Base-by-base conservation (phyloP, 1,140 invertebrate species). In the Apis laboriosa region DNA sequence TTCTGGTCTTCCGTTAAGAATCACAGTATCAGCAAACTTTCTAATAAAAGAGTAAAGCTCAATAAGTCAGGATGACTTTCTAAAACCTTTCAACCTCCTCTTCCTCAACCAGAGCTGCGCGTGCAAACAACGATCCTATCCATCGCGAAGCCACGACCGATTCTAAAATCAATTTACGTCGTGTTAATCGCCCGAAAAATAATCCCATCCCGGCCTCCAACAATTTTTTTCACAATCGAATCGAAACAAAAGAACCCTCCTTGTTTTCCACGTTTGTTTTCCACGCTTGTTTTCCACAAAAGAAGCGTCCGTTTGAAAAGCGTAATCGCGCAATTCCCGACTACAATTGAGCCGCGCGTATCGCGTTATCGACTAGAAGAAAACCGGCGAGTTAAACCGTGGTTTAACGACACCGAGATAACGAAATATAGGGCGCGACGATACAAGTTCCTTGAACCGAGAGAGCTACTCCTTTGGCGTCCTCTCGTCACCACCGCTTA, bases 381-480 rank as follows among this genome's bases (percentile, higher is more conserved):
- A 80, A 68, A 51, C 5, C 28, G 49, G 34, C 53, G 43, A 74
- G 67, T 28, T 67, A 8, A 28, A n/a, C 1, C 61, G 21, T n/a
- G 67, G 53, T 63, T 72, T 73, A 81, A 80, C 83, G 71, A 75
- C 28, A 17, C 17, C 43, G 53, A 15, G 83, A 84, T 76, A 80
- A 74, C 53, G 81, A 66, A 81, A 81, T 76, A 75, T 70, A 56
- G 78, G 73, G 66, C 82, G 70, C 19, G 63, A 79, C 43, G 19
- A 76, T 71, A 28, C 51, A 73, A 83, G 84, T 83, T 85, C 80
- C 61, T 79, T 68, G 60, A 87, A 84, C 72, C 49, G 21, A 13
- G 43, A 21, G 56, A 17, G 55, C 17, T 28, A 15, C 9, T 21
- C 11, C n/a, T 21, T 12, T 13, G 53, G 61, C 24, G 67, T 71